Evolutionary conservation across 2,113 vertebrate genomes (phyloP), one percentile per base, ranked within the genome.

Genomic region (Nycticebus coucang): DNA sequence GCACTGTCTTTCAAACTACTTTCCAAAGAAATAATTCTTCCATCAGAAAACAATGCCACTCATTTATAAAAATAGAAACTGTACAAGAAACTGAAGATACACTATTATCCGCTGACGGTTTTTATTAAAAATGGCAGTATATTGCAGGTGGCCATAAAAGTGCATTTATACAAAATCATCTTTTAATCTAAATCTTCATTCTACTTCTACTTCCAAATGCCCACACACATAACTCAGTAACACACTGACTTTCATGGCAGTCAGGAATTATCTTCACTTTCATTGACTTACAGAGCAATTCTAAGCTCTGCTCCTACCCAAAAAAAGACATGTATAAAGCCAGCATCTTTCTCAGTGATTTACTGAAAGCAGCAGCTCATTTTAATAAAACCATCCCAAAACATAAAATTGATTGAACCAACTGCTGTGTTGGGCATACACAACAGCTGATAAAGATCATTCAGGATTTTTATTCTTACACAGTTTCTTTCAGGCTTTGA

Each of bases 371-470:
- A 98, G 97, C 98, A 98, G 98, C 94, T 98, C 95, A 4, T 98
- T 98, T 98, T 98, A 98, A 98, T 98, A 98, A 98, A 98, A 97
- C 96, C 96, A 98, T 97, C 97, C 92, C 94, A 97, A 98, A 98
- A 98, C 98, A 98, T 98, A 98, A 98, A 98, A 98, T 95, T 98
- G 98, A 98, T 97, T 98, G 98, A 98, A 98, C 98, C 97, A 98
- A 98, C 98, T 98, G 98, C 98, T 98, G 98, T 98, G 97, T 95
- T 97, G 97, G 96, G 97, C 96, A 98, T 97, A 98, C 57, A 97
- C 74, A 98, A 98, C 97, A 98, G 97, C 97, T 98, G 98, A 98
- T 98, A 91, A 98, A 98, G 98, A 98, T 98, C 84, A 98, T 97
- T 98, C 97, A 98, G 97, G 87, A 98, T 96, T 97, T 98, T 98